phyloP scores from a whole-genome alignment of 2,888 invertebrate genomes.

The Acleris cristana region DNA sequence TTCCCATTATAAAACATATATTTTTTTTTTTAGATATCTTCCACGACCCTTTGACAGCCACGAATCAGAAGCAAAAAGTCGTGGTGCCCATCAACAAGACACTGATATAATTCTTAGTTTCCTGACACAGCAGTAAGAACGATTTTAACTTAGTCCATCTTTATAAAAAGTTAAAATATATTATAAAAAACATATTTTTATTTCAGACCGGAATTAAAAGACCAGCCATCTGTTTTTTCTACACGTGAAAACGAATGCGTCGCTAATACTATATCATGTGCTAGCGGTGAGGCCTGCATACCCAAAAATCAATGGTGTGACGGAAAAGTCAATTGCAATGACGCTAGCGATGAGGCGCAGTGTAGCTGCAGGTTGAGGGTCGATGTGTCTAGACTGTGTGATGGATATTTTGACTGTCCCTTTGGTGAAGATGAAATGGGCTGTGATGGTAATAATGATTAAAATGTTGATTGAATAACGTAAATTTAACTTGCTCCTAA shows the following conservation, averaged over 20 bases:
- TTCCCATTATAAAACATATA: no score
- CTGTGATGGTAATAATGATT: conserved; percentile 86
- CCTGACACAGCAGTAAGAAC: conserved; percentile 59
- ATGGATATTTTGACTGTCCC: conserved; percentile 93
- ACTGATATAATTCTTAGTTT: conserved; percentile 62
- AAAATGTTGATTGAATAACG: background rate
- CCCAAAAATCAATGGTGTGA: conserved; percentile 87
- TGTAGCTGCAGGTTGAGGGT: conserved; percentile 90
- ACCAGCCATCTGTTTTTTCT: conserved; percentile 33
- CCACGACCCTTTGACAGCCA: conserved; percentile 48
- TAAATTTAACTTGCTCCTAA: background rate
- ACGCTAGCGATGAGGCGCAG: conserved; percentile 89
- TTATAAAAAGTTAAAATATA: no score
- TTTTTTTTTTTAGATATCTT: conserved; percentile 47
- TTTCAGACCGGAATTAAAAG: conserved; percentile 17
- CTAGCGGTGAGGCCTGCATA: conserved; percentile 78
- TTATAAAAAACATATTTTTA: background rate
- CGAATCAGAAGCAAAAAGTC: conserved; percentile 48
- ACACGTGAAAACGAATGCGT: conserved; percentile 60
- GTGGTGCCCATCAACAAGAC: conserved; percentile 69
- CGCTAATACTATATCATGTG: conserved; percentile 59
- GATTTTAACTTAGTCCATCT: background rate
- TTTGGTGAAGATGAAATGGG: conserved; percentile 91
- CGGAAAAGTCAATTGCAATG: conserved; percentile 88
- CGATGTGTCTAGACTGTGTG: conserved; percentile 86